Percentiles rank a stretch among this genome's conserved stretches.
Evolutionary conservation across 2,113 vertebrate species (phyloP).

Genomic region (Trogon surrucura): DNA sequence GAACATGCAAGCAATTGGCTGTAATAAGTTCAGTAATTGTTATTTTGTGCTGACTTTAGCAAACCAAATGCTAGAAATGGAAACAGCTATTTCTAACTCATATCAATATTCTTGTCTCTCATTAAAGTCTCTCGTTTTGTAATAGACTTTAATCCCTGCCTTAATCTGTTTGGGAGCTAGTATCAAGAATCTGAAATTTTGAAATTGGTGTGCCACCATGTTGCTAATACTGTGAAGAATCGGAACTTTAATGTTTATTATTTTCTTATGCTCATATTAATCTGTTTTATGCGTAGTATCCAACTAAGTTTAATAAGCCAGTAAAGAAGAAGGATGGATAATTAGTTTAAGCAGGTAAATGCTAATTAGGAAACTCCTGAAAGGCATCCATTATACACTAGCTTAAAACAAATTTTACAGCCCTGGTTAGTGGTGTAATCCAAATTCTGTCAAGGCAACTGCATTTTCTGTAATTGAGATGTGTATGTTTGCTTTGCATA

Average conservation of each 20-base stretch:
- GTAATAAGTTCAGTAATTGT: conserved; percentile 35
- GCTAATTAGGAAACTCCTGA: conserved; percentile 84
- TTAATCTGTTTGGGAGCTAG: conserved; percentile 65
- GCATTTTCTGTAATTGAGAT: conserved; percentile 98
- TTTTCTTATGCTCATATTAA: conserved; percentile 66
- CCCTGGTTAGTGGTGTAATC: conserved; percentile 84
- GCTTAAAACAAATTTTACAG: conserved; percentile 84
- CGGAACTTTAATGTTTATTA: conserved; percentile 60
- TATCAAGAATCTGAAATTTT: conserved; percentile 48
- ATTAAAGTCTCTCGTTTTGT: conserved; percentile 58
- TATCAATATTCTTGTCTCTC: conserved; percentile 57
- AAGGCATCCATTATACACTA: conserved; percentile 82
- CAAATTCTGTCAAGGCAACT: conserved; percentile 91
- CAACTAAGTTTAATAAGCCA: conserved; percentile 78
- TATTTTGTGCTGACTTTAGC: conserved; percentile 41
- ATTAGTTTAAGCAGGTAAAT: conserved; percentile 87
- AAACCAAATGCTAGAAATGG: conserved; percentile 33
- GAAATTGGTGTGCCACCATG: conserved; percentile 10
- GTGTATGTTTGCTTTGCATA: conserved; percentile 92
- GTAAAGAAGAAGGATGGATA: conserved; percentile 79
- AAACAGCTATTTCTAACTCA: conserved; percentile 34
- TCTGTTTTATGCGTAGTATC: conserved; percentile 68
- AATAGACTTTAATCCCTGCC: conserved; percentile 65
- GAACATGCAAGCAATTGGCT: neutral
- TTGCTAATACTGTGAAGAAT: conserved; percentile 42